phyloP scores from a whole-genome alignment of 2,113 vertebrate species.

The Kobus ellipsiprymnus region DNA sequence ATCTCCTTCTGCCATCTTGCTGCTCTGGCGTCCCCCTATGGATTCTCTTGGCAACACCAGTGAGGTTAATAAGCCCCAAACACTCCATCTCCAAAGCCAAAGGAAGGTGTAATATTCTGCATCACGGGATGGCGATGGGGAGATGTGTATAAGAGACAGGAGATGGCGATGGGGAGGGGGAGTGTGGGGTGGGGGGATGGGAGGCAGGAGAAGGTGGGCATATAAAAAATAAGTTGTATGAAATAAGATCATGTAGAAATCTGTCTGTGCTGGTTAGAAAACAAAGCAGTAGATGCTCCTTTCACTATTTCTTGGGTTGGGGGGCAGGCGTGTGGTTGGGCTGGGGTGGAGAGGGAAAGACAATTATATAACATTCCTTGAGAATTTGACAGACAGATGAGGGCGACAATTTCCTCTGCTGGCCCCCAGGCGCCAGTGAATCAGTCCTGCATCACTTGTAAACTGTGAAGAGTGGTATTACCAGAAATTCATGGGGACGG shows the following conservation, averaged over 20 bases:
- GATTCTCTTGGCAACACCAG: neutral
- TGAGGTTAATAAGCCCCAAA: neutral
- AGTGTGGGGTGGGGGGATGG: neutral
- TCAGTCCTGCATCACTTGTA: neutral
- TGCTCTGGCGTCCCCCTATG: neutral
- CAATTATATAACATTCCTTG: neutral
- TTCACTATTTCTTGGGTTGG: neutral
- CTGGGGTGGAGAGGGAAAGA: neutral
- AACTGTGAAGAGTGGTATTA: neutral
- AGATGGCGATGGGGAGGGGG: neutral
- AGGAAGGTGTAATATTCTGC: neutral
- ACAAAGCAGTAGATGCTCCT: neutral
- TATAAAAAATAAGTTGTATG: neutral
- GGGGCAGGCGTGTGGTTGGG: neutral
- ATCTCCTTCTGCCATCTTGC: neutral
- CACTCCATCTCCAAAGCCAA: neutral
- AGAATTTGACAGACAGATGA: neutral
- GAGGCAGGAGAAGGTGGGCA: neutral
- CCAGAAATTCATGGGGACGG: neutral
- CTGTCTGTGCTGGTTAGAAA: neutral
- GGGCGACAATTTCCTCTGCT: neutral
- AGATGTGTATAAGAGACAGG: no score
- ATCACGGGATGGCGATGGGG: rapidly evolving
- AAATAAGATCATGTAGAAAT: neutral
- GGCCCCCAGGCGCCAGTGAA: neutral